Conservation (phyloP, 2,113 vertebrate species). For the Monopterus albus region DNA sequence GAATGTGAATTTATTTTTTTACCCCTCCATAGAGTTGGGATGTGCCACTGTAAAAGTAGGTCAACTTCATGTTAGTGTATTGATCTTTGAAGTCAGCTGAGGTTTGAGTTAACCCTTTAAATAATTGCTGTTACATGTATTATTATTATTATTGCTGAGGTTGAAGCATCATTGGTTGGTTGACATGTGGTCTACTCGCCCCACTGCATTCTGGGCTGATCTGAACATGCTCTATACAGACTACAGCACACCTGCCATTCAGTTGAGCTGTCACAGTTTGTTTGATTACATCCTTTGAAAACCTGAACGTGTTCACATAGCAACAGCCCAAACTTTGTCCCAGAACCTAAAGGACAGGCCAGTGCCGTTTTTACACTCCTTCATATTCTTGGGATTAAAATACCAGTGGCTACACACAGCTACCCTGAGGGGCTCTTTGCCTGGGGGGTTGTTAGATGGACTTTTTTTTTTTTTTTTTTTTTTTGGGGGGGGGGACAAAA, state of each 20-base stretch:
- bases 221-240: conserved; percentile 72
- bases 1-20: conserved; percentile 60
- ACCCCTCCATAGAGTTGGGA: conserved; percentile 1
- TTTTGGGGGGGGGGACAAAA: too few species aligned
- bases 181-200: background rate
- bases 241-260: conserved; percentile 66
- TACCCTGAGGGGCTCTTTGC: too few species aligned
- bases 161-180: conserved; percentile 19
- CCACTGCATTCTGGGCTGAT: conserved; percentile 10
- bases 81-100: conserved; percentile 23
- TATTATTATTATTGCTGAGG: background rate
- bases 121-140: conserved; percentile 30
- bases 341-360: background rate
- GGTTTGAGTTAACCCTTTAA: conserved; percentile 33
- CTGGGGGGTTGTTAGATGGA: background rate
- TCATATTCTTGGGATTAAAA: background rate
- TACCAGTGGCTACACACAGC: too few species aligned
- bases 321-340: background rate
- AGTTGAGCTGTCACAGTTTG: background rate
- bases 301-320: conserved; percentile 1
- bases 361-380: background rate
- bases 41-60: conserved; percentile 7
- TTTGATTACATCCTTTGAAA: background rate
- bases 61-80: conserved; percentile 34
- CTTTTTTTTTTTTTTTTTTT: background rate